Conservation (phyloP, 1,140 invertebrate genomes). For the Chlorops oryzae region DNA sequence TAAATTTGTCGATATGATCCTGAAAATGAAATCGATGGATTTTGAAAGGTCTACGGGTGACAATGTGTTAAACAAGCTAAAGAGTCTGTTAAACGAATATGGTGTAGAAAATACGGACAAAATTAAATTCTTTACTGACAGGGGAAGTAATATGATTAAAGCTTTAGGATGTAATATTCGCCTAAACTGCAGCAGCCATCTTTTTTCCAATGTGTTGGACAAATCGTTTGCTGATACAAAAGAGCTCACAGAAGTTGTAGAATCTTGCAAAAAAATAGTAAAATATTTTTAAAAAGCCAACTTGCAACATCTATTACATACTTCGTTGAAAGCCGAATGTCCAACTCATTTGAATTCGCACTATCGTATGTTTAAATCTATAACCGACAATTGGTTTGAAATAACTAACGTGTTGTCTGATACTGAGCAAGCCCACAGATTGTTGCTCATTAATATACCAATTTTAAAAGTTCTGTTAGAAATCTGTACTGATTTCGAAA, state of each 20-base stretch:
- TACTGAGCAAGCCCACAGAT: slow-evolving; percentile 7
- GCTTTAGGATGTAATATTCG: slow-evolving; percentile 11
- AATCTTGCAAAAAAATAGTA: slow-evolving; percentile 16
- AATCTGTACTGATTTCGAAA: slow-evolving; percentile 17
- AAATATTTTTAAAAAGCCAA: slow-evolving; percentile 21
- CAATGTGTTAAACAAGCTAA: slow-evolving; percentile 12
- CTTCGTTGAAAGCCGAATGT: slow-evolving; percentile 13
- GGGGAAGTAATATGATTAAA: slow-evolving; percentile 11
- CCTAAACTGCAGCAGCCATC: slow-evolving; percentile 17
- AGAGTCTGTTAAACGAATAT: slow-evolving; percentile 12
- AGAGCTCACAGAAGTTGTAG: slow-evolving; percentile 6
- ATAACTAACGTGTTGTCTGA: slow-evolving; percentile 9
- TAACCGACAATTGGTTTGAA: slow-evolving; percentile 7
- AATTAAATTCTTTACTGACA: slow-evolving; percentile 17
- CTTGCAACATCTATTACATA: slow-evolving; percentile 8
- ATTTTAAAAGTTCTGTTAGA: slow-evolving; percentile 8
- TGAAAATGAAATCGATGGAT: slow-evolving; percentile 21
- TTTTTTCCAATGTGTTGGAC: slow-evolving; percentile 15
- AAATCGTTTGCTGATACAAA: slow-evolving; percentile 8
- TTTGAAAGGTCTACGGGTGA: slow-evolving; percentile 15
- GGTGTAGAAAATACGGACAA: slow-evolving; percentile 8
- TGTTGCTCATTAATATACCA: slow-evolving; percentile 6
- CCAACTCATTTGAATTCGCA: slow-evolving; percentile 16
- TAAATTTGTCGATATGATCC: slow-evolving; percentile 11
- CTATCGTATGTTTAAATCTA: slow-evolving; percentile 15